Base-by-base conservation (phyloP, 2,888 invertebrate genomes). In the Aproaerema taeniolella region DNA sequence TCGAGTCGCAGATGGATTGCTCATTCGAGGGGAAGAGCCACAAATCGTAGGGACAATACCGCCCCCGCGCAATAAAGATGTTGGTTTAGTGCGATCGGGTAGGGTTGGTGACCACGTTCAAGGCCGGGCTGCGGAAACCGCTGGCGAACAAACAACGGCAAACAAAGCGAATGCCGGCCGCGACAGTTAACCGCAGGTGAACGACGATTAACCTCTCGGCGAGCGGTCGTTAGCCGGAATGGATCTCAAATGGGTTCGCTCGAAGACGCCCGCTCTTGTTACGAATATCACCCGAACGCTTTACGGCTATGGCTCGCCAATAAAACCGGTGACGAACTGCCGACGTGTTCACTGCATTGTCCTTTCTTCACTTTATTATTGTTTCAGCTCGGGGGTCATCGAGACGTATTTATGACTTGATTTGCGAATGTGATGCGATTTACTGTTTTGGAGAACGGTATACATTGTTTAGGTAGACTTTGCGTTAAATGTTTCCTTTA, bases 41-140 rank as follows among this genome's bases (percentile, higher is more conserved):
- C 72, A 73, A 72, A 75, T 79, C 67, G 67, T 47, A 3, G 55
- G 65, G 69, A 71, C 73, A 63, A 62, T 56, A 47, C 67, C 75
- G 74, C 77, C 77, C 68, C 74, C 78, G 75, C 75, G 44, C 67
- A 61, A 75, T 83, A 81, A 80, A 81, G 54, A 59, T 46, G 48
- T 53, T 54, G 59, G 64, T 76, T 82, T 76, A 83, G 64, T 76
- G 65, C 46, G 49, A 46, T 46, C 40, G 44, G 26, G 26, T 26
- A 6, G 77, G 80, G 81, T 83, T 68, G 79, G 66, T 70, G 82
- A 76, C 82, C 80, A 81, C 61, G 60, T 70, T 82, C 81, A 82
- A 56, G 82, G 82, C 55, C 49, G 45, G 50, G 29, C 32, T 50
- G 54, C 52, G 53, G 61, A 55, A 58, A 61, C 56, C 52, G 43